Conservation (phyloP, 2,797 vertebrate genomes). For the Pogonophryne albipinna region DNA sequence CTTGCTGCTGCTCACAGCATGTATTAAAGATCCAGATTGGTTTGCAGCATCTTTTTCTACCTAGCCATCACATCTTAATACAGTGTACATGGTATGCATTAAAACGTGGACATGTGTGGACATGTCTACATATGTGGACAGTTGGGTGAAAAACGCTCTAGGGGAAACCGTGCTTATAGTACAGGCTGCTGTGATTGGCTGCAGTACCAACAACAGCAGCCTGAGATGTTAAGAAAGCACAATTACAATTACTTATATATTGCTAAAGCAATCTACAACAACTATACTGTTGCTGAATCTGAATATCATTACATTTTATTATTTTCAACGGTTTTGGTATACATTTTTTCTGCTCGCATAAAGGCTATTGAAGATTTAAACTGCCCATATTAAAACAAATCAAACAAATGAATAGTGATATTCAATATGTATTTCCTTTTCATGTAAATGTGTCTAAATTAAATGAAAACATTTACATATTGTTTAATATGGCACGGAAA, state of each 20-base stretch:
- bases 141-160: conserved; percentile 9
- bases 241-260: conserved; percentile 31
- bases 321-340: conserved; percentile 21
- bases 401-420: not conserved
- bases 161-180: conserved; percentile 8
- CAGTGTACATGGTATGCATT: not conserved
- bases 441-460: not conserved
- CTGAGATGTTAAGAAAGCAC: conserved; percentile 43
- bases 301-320: conserved; percentile 46
- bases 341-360: not conserved
- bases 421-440: no score
- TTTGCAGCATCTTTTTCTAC: conserved; percentile 8
- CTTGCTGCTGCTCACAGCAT: conserved; percentile 3
- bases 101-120: not conserved
- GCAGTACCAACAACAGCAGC: not conserved
- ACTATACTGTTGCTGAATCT: conserved; percentile 27
- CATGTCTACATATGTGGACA: not conserved
- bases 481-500: not conserved
- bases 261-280: conserved; percentile 28
- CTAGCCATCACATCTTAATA: not conserved
- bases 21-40: conserved; percentile 4
- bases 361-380: not conserved
- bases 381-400: not conserved
- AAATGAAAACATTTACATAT: not conserved
- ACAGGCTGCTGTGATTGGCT: conserved; percentile 4